Conservation (phyloP, 2,797 vertebrate species). For the Anabacerthia variegaticeps region DNA sequence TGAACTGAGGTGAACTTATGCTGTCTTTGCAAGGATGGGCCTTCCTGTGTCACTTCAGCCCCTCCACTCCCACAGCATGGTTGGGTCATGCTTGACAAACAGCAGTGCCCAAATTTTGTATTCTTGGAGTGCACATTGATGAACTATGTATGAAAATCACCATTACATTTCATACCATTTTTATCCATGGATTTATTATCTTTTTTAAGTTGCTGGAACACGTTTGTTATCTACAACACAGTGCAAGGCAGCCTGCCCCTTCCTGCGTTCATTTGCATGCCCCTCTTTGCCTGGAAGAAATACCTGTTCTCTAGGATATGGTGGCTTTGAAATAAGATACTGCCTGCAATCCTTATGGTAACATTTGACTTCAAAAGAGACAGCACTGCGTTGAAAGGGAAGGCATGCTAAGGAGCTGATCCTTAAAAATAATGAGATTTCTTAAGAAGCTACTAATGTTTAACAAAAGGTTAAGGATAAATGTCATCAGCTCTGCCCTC, state of each 20-base stretch:
- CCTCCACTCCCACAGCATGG: rapidly evolving
- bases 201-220: neutral
- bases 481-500: neutral
- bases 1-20: rapidly evolving
- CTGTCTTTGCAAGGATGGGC: rapidly evolving
- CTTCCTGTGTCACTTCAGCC: neutral
- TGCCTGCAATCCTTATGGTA: neutral
- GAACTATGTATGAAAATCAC: neutral
- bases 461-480: neutral
- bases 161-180: neutral
- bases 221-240: neutral
- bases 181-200: neutral
- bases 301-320: neutral
- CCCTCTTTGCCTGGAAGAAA: neutral
- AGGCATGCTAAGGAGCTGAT: neutral
- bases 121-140: neutral
- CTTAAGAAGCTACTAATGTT: neutral
- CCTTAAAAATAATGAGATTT: neutral
- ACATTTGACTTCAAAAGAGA: neutral
- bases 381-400: neutral
- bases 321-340: conserved; percentile 11
- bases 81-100: neutral
- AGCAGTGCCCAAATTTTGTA: rapidly evolving
- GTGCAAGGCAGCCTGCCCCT: neutral
- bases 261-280: neutral